Base-by-base conservation (phyloP, 1,140 invertebrate genomes). In the Temnothorax nylanderi region DNA sequence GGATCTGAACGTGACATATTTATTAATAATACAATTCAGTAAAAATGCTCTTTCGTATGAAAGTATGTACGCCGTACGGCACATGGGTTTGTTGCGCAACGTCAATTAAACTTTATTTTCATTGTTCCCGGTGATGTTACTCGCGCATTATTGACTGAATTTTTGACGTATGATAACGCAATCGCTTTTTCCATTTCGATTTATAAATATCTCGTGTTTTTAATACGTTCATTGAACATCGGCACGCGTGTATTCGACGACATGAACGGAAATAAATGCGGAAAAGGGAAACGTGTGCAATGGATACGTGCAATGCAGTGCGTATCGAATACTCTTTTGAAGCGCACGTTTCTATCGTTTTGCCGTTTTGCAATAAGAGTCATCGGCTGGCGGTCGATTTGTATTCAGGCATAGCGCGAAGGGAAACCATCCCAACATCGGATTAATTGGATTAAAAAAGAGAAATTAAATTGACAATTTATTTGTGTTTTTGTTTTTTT, bases 371-470 rank as follows among this genome's bases (percentile, higher is more conserved):
- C 80, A 75, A 84, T 84, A 84, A 84, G 80, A 84, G 80, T 84
- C 80, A 75, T 62, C 69, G 54, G 34, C 26, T 26, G 41, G 26
- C 26, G 56, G 80, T 75, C 69, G 44, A 84, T 84, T 84, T 84
- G 56, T 75, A 84, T 84, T 75, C 69, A 84, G 54, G 47, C 32
- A 67, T 44, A 54, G 8, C 71, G 69, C 26, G 67, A 82, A 82
- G 54, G 37, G 80, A 84, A 62, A 75, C 54, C 58, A 75, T 82
- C 51, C 71, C 51, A 37, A 69, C 77, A 69, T 72, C 44, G 41
- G 54, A 74, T 84, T 84, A 84, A 84, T 84, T 84, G 69, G 41
- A 84, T 84, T 37, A 71, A 82, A 82, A 81, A 56, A 72, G 37
- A 32, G 21, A 37, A 26, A 81, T 75, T 7, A 5, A 84, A 84